Base-by-base conservation (phyloP, 2,888 invertebrate species). In the Limnephilus marmoratus region DNA sequence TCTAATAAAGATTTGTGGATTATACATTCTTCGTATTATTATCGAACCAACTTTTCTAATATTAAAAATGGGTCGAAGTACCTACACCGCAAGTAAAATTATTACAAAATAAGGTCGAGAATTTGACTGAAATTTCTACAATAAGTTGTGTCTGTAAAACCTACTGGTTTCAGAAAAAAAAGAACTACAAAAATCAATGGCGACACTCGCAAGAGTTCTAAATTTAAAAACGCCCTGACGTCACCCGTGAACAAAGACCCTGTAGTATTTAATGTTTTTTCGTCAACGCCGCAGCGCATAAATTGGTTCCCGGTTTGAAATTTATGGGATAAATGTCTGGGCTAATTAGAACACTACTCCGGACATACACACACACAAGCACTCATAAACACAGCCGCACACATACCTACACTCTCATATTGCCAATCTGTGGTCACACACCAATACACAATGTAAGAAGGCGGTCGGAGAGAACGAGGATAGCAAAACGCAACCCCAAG, bases 281-380 rank as follows among this genome's bases (percentile, higher is more conserved):
- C 90, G 91, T 91, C 91, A 91, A 82, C 89, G 29, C 85, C 85
- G 81, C 85, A 80, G 90, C 90, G 81, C 92, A 92, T 92, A 92
- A 92, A 92, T 92, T 88, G 90, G 92, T 88, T 90, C 90, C 90
- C 92, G 92, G 94, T 94, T 94, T 94, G 92, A 94, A 94, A 95
- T 94, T 95, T 95, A 94, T 94, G 94, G 94, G 94, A 94, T 94
- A 94, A 94, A 94, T 94, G 94, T 94, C 94, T 94, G 94, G 94
- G 94, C 94, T 95, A 95, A 95, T 95, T 95, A 95, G 94, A 94
- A 94, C 94, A 94, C 92, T 91, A 89, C 91, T 91, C 86, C 31
- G 53, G 34, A 45, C 83, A 90, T 53, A 90, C 90, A 89, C n/a
- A 49, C 15, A 53, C 53, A 31, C 29, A 45, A 18, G 85, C 34